A percentile compares a stretch with the other conserved stretches of the same genome.
These are phyloP conservation scores for Brachyptera putata DNA, from an alignment of 2,888 invertebrate genomes.

Conservation along the genomic window DNA sequence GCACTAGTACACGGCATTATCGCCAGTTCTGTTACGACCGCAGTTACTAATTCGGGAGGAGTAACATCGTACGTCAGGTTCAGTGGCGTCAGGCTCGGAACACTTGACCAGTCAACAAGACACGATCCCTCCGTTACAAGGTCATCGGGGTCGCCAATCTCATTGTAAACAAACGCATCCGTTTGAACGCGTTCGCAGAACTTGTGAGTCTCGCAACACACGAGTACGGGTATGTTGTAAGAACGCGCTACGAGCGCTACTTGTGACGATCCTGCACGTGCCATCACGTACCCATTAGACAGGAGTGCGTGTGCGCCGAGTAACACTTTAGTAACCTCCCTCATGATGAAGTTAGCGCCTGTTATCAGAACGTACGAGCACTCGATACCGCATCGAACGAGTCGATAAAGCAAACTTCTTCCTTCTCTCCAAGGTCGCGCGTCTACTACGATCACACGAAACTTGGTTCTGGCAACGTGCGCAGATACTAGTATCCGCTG, in stretches of 20 bases:
- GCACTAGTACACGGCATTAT: conserved; percentile 94
- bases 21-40: conserved; percentile 91
- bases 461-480: conserved; percentile 59
- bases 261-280: conserved; percentile 80
- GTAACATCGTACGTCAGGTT: conserved; percentile 90
- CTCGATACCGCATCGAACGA: conserved; percentile 65
- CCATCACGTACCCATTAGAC: conserved; percentile 89
- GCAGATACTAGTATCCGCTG: conserved; percentile 69
- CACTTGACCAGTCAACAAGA: conserved; percentile 55
- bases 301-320: conserved; percentile 85
- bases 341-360: conserved; percentile 77
- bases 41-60: conserved; percentile 86
- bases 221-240: conserved; percentile 86
- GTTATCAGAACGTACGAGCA: conserved; percentile 79
- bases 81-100: conserved; percentile 57
- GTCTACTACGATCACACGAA: conserved; percentile 79
- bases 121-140: conserved; percentile 48
- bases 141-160: conserved; percentile 78
- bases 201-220: conserved; percentile 96
- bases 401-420: conserved; percentile 66
- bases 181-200: conserved; percentile 91
- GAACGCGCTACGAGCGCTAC: conserved; percentile 82
- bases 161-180: conserved; percentile 90
- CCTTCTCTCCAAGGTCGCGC: conserved; percentile 71
- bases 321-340: conserved; percentile 59